Percentiles rank a stretch among this genome's conserved stretches.
Conservation (phyloP, 2,888 invertebrate species). For the Agrotis segetum region DNA sequence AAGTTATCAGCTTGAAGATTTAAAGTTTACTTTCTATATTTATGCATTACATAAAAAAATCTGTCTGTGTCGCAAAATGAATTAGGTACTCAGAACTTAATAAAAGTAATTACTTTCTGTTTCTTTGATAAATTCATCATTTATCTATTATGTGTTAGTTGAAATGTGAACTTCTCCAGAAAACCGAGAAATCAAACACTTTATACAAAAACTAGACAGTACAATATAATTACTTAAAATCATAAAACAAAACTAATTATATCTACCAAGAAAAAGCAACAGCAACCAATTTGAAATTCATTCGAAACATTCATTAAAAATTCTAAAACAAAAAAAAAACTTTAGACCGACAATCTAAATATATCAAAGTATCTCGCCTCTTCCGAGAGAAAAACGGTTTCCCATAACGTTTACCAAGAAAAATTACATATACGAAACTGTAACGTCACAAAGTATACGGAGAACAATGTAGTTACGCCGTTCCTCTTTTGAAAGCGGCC, state of each 20-base stretch:
- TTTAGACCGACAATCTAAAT: conserved; percentile 67
- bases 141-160: too few species aligned
- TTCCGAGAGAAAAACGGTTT: conserved; percentile 80
- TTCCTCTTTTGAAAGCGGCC: conserved; percentile 63
- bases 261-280: neutral
- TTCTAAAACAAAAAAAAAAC: conserved; percentile 60
- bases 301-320: conserved; percentile 43
- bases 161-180: too few species aligned
- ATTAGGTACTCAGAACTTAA: too few species aligned
- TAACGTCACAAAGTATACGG: conserved; percentile 69
- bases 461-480: conserved; percentile 71
- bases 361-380: conserved; percentile 71
- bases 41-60: too few species aligned
- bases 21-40: too few species aligned
- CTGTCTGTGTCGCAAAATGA: too few species aligned
- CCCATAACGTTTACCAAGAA: conserved; percentile 84
- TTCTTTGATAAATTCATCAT: too few species aligned
- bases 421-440: conserved; percentile 71
- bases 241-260: conserved; percentile 8
- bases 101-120: too few species aligned
- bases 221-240: conserved; percentile 2
- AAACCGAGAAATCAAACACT: too few species aligned
- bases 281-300: conserved; percentile 25
- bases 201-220: too few species aligned
- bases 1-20: neutral